Evolutionary conservation across 2,888 invertebrate species (phyloP).

Genomic region (Atherix ibis): DNA sequence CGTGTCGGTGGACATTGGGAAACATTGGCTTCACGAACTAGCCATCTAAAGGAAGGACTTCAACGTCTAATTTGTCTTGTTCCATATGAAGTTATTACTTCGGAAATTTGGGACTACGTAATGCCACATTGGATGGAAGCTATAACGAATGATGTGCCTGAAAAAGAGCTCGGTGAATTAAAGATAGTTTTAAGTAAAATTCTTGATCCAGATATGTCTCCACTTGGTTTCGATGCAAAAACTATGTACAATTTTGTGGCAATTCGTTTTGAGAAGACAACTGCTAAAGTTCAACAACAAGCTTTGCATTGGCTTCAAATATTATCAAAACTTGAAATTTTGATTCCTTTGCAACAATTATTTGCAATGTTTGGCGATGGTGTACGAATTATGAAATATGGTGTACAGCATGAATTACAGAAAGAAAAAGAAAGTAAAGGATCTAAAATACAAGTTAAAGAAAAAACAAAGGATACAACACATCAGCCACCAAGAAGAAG

Average conservation of each 20-base stretch:
- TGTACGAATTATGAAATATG: conserved; percentile 52
- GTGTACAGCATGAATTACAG: conserved; percentile 32
- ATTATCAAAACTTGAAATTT: conserved; percentile 74
- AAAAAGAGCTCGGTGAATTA: conserved; percentile 70
- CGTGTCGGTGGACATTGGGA: conserved; percentile 95
- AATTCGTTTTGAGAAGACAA: conserved; percentile 63
- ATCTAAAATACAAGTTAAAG: conserved; percentile 21
- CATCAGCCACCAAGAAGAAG: conserved; percentile 33
- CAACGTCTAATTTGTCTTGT: conserved; percentile 89
- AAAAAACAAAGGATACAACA: conserved; percentile 24
- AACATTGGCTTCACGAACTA: conserved; percentile 68
- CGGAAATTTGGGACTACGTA: conserved; percentile 93
- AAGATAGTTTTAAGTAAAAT: conserved; percentile 82
- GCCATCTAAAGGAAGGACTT: conserved; percentile 87
- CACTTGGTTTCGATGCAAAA: conserved; percentile 84
- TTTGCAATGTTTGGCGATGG: conserved; percentile 86
- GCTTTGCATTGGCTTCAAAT: conserved; percentile 79
- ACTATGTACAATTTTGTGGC: conserved; percentile 91
- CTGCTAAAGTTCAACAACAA: conserved; percentile 71
- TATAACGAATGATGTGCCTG: conserved; percentile 80
- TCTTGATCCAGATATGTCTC: conserved; percentile 89
- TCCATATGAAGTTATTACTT: conserved; percentile 92
- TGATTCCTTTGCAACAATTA: conserved; percentile 71
- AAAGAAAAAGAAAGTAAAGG: conserved; percentile 30
- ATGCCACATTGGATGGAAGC: conserved; percentile 99